Base-by-base conservation (phyloP, 2,797 vertebrate species). In the Diplodus puntazzo region DNA sequence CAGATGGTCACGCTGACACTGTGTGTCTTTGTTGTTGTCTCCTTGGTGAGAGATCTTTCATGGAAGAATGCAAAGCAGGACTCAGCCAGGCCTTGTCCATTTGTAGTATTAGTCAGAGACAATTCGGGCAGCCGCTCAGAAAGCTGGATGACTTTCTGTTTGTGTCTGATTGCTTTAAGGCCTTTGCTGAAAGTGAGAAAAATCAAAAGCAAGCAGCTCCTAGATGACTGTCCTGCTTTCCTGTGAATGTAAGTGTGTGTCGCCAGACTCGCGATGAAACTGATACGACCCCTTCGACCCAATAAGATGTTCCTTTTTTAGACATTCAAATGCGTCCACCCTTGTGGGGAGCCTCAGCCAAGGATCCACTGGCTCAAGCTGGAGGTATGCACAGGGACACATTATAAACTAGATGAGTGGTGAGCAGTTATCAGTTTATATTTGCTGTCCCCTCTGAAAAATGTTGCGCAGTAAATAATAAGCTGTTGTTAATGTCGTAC, bases 261-360 rank as follows among this genome's bases (percentile, higher is more conserved):
- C 2, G 4, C 68, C 77, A 81, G 74, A 74, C 69, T 60, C 46
- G 12, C 65, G 48, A 79, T 84, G 89, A 90, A 92, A 92, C 84
- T 59, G 89, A 93, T 91, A 85, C n/a, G 82, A 88, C 88, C 83
- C 80, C 83, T 64, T 82, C 62, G 43, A 81, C 83, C 80, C 65
- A 84, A 85, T 80, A 83, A 91, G 91, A 91, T 20, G 85, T 43
- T 86, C 85, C 90, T 87, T 86, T 92, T 94, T 93, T 94, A 94
- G 92, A 89, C 82, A 71, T 73, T 85, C 59, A 88, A 81, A 81
- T 58, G 72, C 54, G 62, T 79, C 85, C 73, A 66, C 61, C 83
- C 89, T 78, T 70, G 50, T 39, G 20, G 39, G 54, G 69, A 84
- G 75, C 79, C 77, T 63, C 74, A 62, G 66, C 70, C 64, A 39